Evolutionary conservation across 2,113 vertebrate genomes (phyloP).

Genomic region (Gnathonemus longibarbis): DNA sequence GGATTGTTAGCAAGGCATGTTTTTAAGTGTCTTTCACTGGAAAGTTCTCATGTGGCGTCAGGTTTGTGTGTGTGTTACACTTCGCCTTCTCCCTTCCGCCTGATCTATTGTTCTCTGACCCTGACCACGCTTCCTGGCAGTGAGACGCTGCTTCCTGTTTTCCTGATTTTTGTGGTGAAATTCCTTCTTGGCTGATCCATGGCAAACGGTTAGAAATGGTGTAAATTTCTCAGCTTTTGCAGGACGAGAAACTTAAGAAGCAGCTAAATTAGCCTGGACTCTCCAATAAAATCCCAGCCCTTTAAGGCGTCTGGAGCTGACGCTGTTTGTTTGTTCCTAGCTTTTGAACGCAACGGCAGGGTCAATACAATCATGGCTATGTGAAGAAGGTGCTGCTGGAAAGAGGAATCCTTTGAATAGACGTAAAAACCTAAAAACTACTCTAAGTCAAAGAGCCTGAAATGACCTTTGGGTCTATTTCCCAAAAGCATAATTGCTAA

Average conservation of each 20-base stretch:
- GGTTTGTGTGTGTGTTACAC: conserved; percentile 30
- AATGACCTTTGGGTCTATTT: neutral
- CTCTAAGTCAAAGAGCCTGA: neutral
- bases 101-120: conserved; percentile 52
- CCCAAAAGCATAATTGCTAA: neutral
- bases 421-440: neutral
- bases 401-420: neutral
- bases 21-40: neutral
- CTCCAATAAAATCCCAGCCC: neutral
- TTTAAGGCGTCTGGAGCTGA: neutral
- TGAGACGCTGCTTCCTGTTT: conserved; percentile 47
- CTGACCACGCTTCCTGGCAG: conserved; percentile 49
- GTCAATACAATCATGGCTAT: neutral
- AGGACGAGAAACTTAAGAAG: neutral
- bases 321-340: neutral
- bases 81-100: conserved; percentile 52
- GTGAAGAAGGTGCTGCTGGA: neutral
- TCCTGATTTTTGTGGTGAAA: conserved; percentile 38
- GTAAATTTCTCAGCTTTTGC: neutral
- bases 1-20: too few species aligned
- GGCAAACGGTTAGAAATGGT: neutral
- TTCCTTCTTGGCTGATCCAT: neutral
- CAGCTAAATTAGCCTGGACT: neutral
- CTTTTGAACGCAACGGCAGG: neutral
- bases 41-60: conserved; percentile 9